Evolutionary conservation across 2,113 vertebrate species (phyloP).

Genomic region (Seriola dumerili): DNA sequence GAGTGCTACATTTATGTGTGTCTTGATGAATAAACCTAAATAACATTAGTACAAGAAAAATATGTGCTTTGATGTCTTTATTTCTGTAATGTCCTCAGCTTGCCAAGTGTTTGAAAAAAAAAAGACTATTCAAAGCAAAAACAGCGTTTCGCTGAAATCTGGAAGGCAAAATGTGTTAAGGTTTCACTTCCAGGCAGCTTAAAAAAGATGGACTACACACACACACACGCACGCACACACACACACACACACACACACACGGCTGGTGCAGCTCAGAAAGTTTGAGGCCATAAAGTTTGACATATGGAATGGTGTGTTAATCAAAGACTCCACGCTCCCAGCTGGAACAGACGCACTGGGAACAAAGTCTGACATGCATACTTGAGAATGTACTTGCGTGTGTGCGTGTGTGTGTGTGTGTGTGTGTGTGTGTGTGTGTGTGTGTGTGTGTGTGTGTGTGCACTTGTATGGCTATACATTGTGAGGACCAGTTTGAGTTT

Average conservation of each 20-base stretch:
- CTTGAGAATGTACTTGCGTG: conserved; percentile 40
- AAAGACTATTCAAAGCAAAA: conserved; percentile 14
- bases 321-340: conserved; percentile 72
- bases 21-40: not conserved
- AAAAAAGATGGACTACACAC: conserved; percentile 24
- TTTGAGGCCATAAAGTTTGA: conserved; percentile 68
- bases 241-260: conserved; percentile 18
- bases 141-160: conserved; percentile 17
- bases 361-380: conserved; percentile 64
- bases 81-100: not conserved
- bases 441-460: conserved; percentile 14
- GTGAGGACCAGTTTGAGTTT: not conserved
- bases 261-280: conserved; percentile 62
- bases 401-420: conserved; percentile 16
- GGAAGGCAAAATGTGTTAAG: conserved; percentile 29
- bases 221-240: conserved; percentile 20
- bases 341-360: conserved; percentile 71
- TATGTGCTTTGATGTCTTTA: conserved; percentile 1
- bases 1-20: not conserved
- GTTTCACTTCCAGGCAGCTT: conserved; percentile 59
- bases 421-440: conserved; percentile 12
- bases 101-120: not conserved
- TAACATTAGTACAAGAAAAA: not conserved
- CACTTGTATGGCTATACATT: not conserved
- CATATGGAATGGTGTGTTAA: conserved; percentile 78